Percentiles rank a stretch among this genome's conserved stretches.
Evolutionary conservation across 2,113 vertebrate genomes (phyloP).

Genomic region (Lophotis ruficrista): DNA sequence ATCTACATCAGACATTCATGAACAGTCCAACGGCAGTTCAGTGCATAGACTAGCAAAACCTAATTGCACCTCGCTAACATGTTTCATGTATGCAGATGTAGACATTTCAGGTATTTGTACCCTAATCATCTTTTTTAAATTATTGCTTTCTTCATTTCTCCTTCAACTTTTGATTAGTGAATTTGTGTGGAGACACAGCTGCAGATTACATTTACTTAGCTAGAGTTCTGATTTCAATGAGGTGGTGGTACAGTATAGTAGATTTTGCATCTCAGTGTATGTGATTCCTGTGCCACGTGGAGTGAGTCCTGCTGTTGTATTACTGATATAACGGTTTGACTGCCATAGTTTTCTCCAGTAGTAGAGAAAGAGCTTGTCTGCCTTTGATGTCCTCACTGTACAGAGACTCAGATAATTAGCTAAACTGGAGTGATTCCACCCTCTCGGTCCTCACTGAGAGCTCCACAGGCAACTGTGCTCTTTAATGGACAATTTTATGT

Average conservation of each 20-base stretch:
- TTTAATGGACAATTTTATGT: not conserved
- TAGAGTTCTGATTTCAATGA: not conserved
- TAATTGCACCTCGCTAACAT: not conserved
- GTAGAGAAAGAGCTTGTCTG: not conserved
- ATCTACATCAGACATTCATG: not conserved
- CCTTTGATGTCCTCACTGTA: not conserved
- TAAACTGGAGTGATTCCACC: not conserved
- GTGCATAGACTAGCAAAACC: not conserved
- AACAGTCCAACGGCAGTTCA: not conserved
- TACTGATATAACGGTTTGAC: not conserved
- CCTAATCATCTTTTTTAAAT: not conserved
- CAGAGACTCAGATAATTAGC: not conserved
- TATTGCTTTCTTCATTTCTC: not conserved
- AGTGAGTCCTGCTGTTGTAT: not conserved
- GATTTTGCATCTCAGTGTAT: not conserved
- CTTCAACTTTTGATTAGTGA: not conserved
- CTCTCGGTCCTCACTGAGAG: not conserved
- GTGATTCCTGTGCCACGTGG: not conserved
- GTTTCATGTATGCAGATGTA: not conserved
- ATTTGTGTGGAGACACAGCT: not conserved
- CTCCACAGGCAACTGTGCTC: not conserved
- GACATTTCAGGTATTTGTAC: not conserved
- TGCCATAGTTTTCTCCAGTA: not conserved
- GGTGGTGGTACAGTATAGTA: not conserved
- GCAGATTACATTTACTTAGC: not conserved